Evolutionary conservation across 2,797 vertebrate genomes (phyloP), one percentile per base, ranked within the genome.

Genomic region (Rachycentron canadum): DNA sequence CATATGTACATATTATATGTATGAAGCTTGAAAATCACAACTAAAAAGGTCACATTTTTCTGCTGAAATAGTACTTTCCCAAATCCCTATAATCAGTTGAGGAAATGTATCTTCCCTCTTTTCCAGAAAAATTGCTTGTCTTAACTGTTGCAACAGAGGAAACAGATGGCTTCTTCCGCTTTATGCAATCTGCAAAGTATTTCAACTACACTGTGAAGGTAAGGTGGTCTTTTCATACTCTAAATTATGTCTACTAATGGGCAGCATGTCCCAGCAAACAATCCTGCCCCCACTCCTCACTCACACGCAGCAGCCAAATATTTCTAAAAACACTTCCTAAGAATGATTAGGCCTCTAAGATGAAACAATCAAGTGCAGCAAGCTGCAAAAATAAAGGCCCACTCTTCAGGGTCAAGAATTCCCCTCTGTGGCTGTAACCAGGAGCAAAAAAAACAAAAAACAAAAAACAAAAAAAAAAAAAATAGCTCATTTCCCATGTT

Each of bases 131-230:
- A 76, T 92, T 99, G 73, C 95, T 99, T 23, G 93, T 99, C 83
- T 90, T 99, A 58, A 99, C 97, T 63, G 96, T 99, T 65, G 97
- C 98, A 78, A 99, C 98, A 11, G 94, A 95, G 87, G 96, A 98
- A 94, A 97, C 95, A 0, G 98, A 99, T 82, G 98, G 98, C 82
- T 99, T 97, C 89, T 95, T 89, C 57, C 96, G 98, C 83, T 99
- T 99, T 89, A 97, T 98, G 96, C 95, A 94, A 90, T 97, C 98
- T 72, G 97, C 97, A 86, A 95, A 95, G 61, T 96, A 97, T 84
- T 99, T 99, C 94, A 98, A 98, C 92, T 99, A 99, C 90, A 96
- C 95, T 91, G 96, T 99, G 47, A 97, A 99, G 97, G 98, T 99
- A 95, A 69, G 85, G 59, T 34, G 13, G 13, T 70, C 13, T 36